These are phyloP conservation scores for Notodonta dromedarius DNA, from an alignment of 2,888 invertebrate species.

Conservation along the genomic window DNA sequence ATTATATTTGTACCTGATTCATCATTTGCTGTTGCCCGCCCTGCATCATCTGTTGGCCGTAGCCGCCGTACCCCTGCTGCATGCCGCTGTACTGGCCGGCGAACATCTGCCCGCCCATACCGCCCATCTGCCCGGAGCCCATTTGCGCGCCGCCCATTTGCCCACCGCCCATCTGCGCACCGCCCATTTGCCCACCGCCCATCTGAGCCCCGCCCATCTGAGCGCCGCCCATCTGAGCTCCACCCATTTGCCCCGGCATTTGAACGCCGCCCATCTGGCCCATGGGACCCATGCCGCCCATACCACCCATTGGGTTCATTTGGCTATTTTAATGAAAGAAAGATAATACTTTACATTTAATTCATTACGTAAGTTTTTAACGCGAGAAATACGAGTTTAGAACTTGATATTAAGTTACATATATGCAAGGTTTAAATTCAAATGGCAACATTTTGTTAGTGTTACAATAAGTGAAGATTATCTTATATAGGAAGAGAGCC, in stretches of 20 bases:
- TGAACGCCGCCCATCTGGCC: constrained; percentile 71
- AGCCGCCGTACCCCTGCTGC: constrained; percentile 82
- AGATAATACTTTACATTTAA: background rate
- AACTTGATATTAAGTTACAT: too few relatives aligned
- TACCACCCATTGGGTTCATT: constrained; percentile 77
- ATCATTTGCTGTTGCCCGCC: constrained; percentile 81
- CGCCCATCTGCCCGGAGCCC: constrained; percentile 75
- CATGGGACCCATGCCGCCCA: constrained; percentile 79
- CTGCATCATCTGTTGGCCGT: constrained; percentile 81
- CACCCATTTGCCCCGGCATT: constrained; percentile 69
- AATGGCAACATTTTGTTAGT: too few relatives aligned
- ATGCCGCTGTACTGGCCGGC: constrained; percentile 86
- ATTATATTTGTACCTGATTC: constrained; percentile 65
- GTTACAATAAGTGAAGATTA: too few relatives aligned
- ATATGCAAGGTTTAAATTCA: too few relatives aligned
- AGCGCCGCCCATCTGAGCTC: constrained; percentile 65
- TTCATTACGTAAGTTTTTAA: too few relatives aligned
- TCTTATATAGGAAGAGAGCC: too few relatives aligned
- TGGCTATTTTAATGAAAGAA: constrained; percentile 51
- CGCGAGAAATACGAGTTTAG: too few relatives aligned
- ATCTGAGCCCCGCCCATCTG: constrained; percentile 72
- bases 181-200: constrained; percentile 71
- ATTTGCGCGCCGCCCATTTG: constrained; percentile 85
- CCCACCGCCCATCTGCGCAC: constrained; percentile 80
- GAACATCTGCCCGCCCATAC: constrained; percentile 84